Percentiles rank a stretch among this genome's conserved stretches.
phyloP scores from a whole-genome alignment of 2,797 vertebrate genomes.

The Rousettus madagascariensis region DNA sequence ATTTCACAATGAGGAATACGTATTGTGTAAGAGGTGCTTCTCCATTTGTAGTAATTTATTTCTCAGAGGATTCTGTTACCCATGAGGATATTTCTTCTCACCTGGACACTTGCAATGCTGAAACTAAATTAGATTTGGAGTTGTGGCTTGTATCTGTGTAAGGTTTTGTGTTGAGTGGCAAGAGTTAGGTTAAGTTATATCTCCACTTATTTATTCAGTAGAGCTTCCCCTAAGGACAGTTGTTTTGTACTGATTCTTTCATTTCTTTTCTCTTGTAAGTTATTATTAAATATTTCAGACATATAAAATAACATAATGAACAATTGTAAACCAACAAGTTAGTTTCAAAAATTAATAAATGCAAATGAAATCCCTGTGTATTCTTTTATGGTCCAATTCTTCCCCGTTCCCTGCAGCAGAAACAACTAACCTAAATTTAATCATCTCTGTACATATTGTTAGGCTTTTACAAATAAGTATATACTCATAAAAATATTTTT shows the following conservation, averaged over 20 bases:
- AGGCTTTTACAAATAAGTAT: not conserved
- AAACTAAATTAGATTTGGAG: slow-evolving; percentile 70
- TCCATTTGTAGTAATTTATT: slow-evolving; percentile 60
- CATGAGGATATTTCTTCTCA: slow-evolving; percentile 63
- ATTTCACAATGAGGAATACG: slow-evolving; percentile 77
- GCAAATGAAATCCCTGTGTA: not conserved
- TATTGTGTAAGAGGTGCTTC: slow-evolving; percentile 76
- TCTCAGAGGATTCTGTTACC: slow-evolving; percentile 49
- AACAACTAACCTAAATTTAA: not conserved
- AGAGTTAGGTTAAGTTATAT: not conserved
- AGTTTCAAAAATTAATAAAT: slow-evolving; percentile 55
- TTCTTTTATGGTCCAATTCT: not conserved
- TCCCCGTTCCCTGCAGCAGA: not conserved
- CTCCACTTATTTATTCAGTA: slow-evolving; percentile 9
- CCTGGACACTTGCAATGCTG: slow-evolving; percentile 69
- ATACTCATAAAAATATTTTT: not conserved
- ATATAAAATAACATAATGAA: not conserved
- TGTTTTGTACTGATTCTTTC: not conserved
- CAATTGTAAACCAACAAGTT: not conserved
- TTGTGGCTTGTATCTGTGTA: slow-evolving; percentile 4
- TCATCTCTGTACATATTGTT: not conserved
- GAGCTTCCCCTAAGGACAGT: not conserved
- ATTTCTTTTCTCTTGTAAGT: slow-evolving; percentile 30
- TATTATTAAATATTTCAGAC: slow-evolving; percentile 38
- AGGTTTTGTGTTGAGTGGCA: not conserved